These are phyloP conservation scores for Hylaeus volcanicus DNA, from an alignment of 1,140 invertebrate genomes.

Conservation along the genomic window DNA sequence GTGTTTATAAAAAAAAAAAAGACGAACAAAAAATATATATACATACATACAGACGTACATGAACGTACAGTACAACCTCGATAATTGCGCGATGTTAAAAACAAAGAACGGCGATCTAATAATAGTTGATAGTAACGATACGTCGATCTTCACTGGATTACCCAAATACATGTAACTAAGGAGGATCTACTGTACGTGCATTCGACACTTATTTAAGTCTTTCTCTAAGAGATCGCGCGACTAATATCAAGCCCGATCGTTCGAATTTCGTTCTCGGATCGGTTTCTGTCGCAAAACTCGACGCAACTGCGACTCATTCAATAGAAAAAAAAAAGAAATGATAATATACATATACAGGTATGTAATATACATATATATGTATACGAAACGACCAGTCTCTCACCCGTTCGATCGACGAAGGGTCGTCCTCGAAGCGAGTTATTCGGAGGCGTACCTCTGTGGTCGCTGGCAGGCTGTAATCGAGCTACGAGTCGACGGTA, in stretches of 20 bases:
- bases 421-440: too few relatives aligned
- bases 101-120: too few relatives aligned
- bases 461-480: too few relatives aligned
- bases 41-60: background rate
- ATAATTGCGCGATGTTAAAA: too few relatives aligned
- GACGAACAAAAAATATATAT: conserved; percentile 25
- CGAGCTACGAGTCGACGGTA: too few relatives aligned
- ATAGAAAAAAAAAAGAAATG: background rate
- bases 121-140: too few relatives aligned
- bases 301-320: background rate
- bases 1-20: conserved; percentile 1
- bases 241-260: conserved; percentile 3
- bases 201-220: conserved; percentile 50
- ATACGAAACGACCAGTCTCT: background rate
- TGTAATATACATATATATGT: too few relatives aligned
- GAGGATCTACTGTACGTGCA: background rate
- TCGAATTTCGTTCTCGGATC: conserved; percentile 18
- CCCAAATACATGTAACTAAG: too few relatives aligned
- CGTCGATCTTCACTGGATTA: too few relatives aligned
- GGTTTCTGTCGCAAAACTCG: conserved; percentile 29
- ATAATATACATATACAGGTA: background rate
- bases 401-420: too few relatives aligned
- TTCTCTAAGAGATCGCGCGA: conserved; percentile 52
- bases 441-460: too few relatives aligned
- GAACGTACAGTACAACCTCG: background rate